Base-by-base conservation (phyloP, 2,888 invertebrate genomes). In the Philaethria dido region DNA sequence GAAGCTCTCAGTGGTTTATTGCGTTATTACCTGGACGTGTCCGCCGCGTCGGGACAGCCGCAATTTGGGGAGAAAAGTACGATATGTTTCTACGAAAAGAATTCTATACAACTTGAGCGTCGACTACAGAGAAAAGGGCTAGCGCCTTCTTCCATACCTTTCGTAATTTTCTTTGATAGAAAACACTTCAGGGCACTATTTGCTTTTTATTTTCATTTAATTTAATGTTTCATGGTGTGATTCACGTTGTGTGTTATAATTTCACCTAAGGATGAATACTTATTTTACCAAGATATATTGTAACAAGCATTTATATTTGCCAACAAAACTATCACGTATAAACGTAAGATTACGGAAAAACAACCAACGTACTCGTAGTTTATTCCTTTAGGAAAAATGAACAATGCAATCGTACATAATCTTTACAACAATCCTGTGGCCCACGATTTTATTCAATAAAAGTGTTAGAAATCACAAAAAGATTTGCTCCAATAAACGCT, bases 1-100 rank as follows among this genome's bases (percentile, higher is more conserved):
- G 88, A 90, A 88, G 86, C 90, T 88, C 91, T 89, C 89, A 88
- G 89, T 91, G 90, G 90, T 92, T 92, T 92, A 92, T 92, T 91
- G 91, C 89, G 91, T 92, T 92, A 92, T 92, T 92, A 92, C 92
- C 92, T 92, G 91, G 88, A 92, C 91, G 89, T 89, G 90, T 89
- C 88, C 85, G 85, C 86, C 85, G 85, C 86, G 83, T 74, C 85
- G 89, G 89, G 88, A 88, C 90, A 86, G 84, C 87, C 88, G 88
- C 91, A 91, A 92, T 91, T 91, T 87, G 83, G 86, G 85, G 78
- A 84, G 87, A 87, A 88, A 89, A 87, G 89, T 85, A 86, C 87
- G 89, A 89, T 89, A 90, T 88, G 91, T 92, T 88, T 85, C 83
- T 81, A 84, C 84, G 82, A 88, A 86, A 88, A 85, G 86, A 87